Evolutionary conservation across 2,888 invertebrate genomes (phyloP).

Genomic region (Lagria hirta): DNA sequence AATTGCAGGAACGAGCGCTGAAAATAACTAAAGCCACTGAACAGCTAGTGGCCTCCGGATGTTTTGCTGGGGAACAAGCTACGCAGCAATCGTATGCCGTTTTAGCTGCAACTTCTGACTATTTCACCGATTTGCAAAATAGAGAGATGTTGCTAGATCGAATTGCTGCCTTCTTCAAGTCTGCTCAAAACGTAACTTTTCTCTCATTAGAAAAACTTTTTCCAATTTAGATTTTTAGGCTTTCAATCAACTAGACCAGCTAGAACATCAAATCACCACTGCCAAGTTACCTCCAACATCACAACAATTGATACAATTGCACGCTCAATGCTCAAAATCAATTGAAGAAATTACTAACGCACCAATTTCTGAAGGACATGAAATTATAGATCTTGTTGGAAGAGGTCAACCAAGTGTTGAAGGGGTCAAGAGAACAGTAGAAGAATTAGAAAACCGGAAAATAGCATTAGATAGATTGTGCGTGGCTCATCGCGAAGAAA

Average conservation of each 20-base stretch:
- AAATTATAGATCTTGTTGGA: slow-evolving; percentile 68
- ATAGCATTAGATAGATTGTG: slow-evolving; percentile 65
- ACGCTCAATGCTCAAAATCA: slow-evolving; percentile 65
- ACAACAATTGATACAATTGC: slow-evolving; percentile 67
- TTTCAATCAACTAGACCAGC: slow-evolving; percentile 69
- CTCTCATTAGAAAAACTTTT: slow-evolving; percentile 1
- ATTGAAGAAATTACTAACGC: slow-evolving; percentile 68
- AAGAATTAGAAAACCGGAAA: slow-evolving; percentile 74
- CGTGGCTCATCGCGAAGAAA: slow-evolving; percentile 68
- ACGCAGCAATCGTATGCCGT: slow-evolving; percentile 67
- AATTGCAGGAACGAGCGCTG: slow-evolving; percentile 72
- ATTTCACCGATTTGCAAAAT: slow-evolving; percentile 69
- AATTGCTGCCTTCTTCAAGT: slow-evolving; percentile 71
- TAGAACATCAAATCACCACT: slow-evolving; percentile 71
- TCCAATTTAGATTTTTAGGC: slow-evolving; percentile 55
- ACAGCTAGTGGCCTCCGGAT: slow-evolving; percentile 68
- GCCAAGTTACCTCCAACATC: slow-evolving; percentile 66
- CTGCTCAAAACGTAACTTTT: slow-evolving; percentile 61
- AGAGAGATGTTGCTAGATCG: slow-evolving; percentile 67
- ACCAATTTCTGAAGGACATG: slow-evolving; percentile 71
- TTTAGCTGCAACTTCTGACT: slow-evolving; percentile 67
- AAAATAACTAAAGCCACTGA: slow-evolving; percentile 78
- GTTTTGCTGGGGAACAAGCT: slow-evolving; percentile 70
- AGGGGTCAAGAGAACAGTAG: slow-evolving; percentile 66
- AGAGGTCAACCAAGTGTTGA: slow-evolving; percentile 65